These are phyloP conservation scores for Enteromius trimaculatus DNA, from an alignment of 2,797 vertebrate genomes.

Conservation along the genomic window DNA sequence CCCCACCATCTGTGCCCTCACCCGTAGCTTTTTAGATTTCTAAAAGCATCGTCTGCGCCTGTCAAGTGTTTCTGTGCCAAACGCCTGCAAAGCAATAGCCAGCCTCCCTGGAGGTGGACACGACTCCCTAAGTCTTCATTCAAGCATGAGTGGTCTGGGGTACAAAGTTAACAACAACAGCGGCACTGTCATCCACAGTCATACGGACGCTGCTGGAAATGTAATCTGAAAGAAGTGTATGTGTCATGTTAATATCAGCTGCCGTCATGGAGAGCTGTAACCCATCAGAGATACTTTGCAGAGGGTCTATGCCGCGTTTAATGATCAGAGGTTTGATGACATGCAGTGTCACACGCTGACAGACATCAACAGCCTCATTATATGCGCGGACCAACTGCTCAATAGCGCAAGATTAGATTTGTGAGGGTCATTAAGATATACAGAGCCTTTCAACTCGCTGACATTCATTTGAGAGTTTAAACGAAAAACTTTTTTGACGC, in stretches of 20 bases:
- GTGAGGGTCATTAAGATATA: not conserved
- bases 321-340: constrained; percentile 34
- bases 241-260: constrained; percentile 34
- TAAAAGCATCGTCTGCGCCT: constrained; percentile 38
- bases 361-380: constrained; percentile 32
- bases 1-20: constrained; percentile 50
- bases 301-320: not conserved
- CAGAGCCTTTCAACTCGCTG: not conserved
- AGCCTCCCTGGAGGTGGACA: constrained; percentile 10
- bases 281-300: constrained; percentile 38
- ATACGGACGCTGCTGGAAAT: constrained; percentile 25
- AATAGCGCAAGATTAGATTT: constrained; percentile 13
- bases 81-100: constrained; percentile 19
- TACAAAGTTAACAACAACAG: constrained; percentile 37
- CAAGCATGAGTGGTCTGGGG: constrained; percentile 27
- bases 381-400: not conserved
- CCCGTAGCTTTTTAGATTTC: constrained; percentile 44
- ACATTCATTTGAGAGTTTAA: not conserved
- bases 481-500: not conserved
- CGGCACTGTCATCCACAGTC: not conserved
- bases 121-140: constrained; percentile 7
- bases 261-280: constrained; percentile 33
- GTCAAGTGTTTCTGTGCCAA: constrained; percentile 43
- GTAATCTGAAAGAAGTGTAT: constrained; percentile 29
- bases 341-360: constrained; percentile 17